Evolutionary conservation across 2,888 invertebrate genomes (phyloP), one percentile per base, ranked within the genome.

Genomic region (Calephelis perditalis): DNA sequence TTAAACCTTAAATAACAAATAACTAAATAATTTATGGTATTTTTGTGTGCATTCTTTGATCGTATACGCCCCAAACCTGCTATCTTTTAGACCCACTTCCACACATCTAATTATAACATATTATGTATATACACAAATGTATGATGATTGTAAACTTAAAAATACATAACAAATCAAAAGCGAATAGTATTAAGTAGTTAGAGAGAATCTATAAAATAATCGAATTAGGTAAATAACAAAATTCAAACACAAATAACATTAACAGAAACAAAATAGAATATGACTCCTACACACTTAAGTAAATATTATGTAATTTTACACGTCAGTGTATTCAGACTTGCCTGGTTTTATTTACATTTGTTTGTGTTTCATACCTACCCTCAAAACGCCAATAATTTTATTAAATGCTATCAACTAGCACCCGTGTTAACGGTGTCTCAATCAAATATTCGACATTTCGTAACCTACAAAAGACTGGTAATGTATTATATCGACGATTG

Each of bases 131-230:
- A 47, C n/a, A 47, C 47, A 58, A 86, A 66, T 78, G 65, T 66
- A 65, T 77, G 81, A 80, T 79, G 82, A 80, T 87, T 52, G 52
- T 84, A 80, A 84, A 84, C 88, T 88, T 88, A 88, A 84, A 88
- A 88, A 83, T 88, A 89, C 80, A 82, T 89, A 89, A 90, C 89
- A 90, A 89, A 82, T 84, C 71, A 86, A 79, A 82, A 76, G 81
- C 81, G 78, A 82, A 15, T 52, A 52, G 35, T 35, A 37, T 78
- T 83, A 84, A 68, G 66, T 68, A 68, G 79, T 84, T 79, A 83
- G 78, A 80, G 78, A 80, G 79, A 78, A 79, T 77, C 77, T 83
- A 84, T 78, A 81, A 77, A 81, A 77, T 81, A 58, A 58, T 59
- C 56, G 57, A 59, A 58, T 81, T 84, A 84, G 85, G 84, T 82